Percentiles rank a stretch among this genome's conserved stretches.
Conservation (phyloP, 2,797 vertebrate species). For the Silurus aristotelis region DNA sequence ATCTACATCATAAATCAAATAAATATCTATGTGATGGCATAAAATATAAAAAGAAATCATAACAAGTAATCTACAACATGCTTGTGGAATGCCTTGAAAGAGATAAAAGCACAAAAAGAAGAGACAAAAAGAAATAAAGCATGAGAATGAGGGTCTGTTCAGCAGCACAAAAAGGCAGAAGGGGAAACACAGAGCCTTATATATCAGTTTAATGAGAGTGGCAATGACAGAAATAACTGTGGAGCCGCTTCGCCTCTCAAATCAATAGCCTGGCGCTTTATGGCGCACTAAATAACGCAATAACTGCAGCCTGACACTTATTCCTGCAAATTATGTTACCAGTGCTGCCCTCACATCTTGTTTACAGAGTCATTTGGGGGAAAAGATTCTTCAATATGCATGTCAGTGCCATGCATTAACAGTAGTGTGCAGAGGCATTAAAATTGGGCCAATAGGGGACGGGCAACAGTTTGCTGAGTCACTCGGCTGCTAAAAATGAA, state of each 20-base stretch:
- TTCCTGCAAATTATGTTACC: constrained; percentile 67
- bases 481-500: constrained; percentile 48
- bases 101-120: constrained; percentile 6
- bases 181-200: constrained; percentile 55
- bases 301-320: constrained; percentile 74
- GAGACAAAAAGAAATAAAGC: constrained; percentile 29
- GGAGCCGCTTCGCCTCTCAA: constrained; percentile 71
- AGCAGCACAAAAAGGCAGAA: constrained; percentile 56
- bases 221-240: constrained; percentile 76
- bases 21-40: background rate
- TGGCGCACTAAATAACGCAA: constrained; percentile 74
- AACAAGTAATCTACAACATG: background rate
- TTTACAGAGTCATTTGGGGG: constrained; percentile 71
- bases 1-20: background rate
- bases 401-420: constrained; percentile 54
- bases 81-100: background rate
- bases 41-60: background rate
- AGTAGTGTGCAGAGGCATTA: constrained; percentile 33
- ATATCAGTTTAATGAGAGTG: constrained; percentile 77
- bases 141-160: constrained; percentile 8
- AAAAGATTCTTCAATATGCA: constrained; percentile 61
- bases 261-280: constrained; percentile 77
- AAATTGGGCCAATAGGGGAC: constrained; percentile 46
- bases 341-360: constrained; percentile 67
- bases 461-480: constrained; percentile 15